Percentiles rank a stretch among this genome's conserved stretches.
Conservation (phyloP, 2,888 invertebrate genomes). For the Amphipoea oculea region DNA sequence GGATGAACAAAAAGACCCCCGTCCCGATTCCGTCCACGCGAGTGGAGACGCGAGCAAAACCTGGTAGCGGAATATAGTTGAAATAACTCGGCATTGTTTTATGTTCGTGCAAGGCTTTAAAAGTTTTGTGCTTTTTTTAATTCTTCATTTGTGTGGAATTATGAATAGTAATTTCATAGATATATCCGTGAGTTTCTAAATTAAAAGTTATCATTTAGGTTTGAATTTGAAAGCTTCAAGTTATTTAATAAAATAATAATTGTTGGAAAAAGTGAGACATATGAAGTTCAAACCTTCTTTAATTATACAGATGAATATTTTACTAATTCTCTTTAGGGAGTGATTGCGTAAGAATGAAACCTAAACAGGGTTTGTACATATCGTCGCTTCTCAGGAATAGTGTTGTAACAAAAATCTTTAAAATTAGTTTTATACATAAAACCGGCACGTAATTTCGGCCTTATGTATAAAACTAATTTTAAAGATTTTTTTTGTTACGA, state of each 20-base stretch:
- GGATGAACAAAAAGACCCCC: conserved; percentile 49
- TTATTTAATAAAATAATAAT: not conserved
- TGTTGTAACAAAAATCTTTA: no score
- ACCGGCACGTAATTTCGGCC: no score
- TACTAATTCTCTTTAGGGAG: not conserved
- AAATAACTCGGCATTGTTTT: conserved; percentile 50
- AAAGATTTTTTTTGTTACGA: no score
- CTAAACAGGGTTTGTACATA: not conserved
- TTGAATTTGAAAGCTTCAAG: not conserved
- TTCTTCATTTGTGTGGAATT: conserved; percentile 14
- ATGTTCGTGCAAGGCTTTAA: conserved; percentile 38
- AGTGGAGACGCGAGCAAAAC: conserved; percentile 52
- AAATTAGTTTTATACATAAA: no score
- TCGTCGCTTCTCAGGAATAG: no score
- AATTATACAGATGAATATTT: not conserved
- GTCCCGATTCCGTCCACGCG: conserved; percentile 49
- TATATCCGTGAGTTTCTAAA: not conserved
- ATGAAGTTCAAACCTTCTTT: not conserved
- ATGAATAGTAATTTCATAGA: not conserved
- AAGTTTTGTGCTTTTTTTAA: conserved; percentile 10
- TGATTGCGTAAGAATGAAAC: not conserved
- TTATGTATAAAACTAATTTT: no score
- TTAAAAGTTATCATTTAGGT: not conserved
- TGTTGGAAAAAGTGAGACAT: not conserved
- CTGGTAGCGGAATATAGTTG: conserved; percentile 44